Percentiles rank a stretch among this genome's conserved stretches.
These are phyloP conservation scores for Clarias gariepinus DNA, from an alignment of 2,113 vertebrate species.

Conservation along the genomic window DNA sequence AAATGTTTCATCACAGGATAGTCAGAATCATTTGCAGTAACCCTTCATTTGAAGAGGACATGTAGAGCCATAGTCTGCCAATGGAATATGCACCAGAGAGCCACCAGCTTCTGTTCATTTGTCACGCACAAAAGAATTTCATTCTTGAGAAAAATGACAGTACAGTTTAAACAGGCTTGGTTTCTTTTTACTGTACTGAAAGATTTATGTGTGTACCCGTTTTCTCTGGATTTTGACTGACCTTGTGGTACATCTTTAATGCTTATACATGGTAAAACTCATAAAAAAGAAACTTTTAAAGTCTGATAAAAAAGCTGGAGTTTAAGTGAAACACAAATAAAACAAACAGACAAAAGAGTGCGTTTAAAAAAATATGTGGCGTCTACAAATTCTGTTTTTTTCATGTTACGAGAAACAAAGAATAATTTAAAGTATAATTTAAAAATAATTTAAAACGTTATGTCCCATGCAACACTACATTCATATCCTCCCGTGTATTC, in stretches of 20 bases:
- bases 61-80: background rate
- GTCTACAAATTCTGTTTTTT: background rate
- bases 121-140: background rate
- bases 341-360: background rate
- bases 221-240: slow-evolving; percentile 29
- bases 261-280: background rate
- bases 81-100: background rate
- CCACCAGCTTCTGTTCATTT: background rate
- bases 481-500: background rate
- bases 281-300: slow-evolving; percentile 31
- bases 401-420: background rate
- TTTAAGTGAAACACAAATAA: background rate
- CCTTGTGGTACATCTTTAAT: slow-evolving; percentile 34
- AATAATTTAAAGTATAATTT: background rate
- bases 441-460: background rate
- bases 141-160: background rate
- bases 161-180: background rate
- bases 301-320: background rate
- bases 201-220: slow-evolving; percentile 16
- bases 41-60: background rate
- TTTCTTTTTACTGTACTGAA: background rate
- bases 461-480: background rate
- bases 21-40: background rate
- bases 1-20: background rate
- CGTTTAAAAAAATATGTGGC: background rate